phyloP scores from a whole-genome alignment of 2,888 invertebrate genomes.

The Aspidapion aeneum region DNA sequence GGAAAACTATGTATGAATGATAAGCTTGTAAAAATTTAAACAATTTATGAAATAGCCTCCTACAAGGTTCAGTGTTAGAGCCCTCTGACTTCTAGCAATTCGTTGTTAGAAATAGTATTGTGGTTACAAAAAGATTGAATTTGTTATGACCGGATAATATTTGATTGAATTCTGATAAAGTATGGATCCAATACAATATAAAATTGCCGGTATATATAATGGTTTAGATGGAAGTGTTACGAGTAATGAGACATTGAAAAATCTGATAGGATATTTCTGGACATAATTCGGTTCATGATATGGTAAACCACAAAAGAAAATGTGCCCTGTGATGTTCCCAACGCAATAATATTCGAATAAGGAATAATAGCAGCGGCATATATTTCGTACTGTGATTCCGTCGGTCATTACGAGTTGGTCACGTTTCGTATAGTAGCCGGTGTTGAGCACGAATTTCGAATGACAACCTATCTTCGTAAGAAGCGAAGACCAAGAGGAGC shows the following conservation, averaged over 20 bases:
- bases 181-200: too few species aligned
- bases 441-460: conserved; percentile 46
- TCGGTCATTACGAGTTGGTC: conserved; percentile 46
- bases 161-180: too few species aligned
- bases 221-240: neutral
- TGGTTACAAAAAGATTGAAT: too few species aligned
- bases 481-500: conserved; percentile 24
- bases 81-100: too few species aligned
- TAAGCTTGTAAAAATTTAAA: too few species aligned
- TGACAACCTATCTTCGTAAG: conserved; percentile 35
- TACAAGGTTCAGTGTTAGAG: too few species aligned
- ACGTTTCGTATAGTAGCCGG: conserved; percentile 48
- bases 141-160: too few species aligned
- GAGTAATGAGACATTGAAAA: neutral
- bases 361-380: conserved; percentile 38
- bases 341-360: conserved; percentile 36
- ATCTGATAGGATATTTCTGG: conserved; percentile 8
- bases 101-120: too few species aligned
- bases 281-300: conserved; percentile 34
- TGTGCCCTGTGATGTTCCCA: conserved; percentile 30
- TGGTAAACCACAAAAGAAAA: conserved; percentile 40
- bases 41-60: too few species aligned
- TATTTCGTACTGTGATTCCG: conserved; percentile 35
- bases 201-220: too few species aligned
- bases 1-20: too few species aligned